Conservation (phyloP, 1,140 invertebrate species). For the Eurosta solidaginis region DNA sequence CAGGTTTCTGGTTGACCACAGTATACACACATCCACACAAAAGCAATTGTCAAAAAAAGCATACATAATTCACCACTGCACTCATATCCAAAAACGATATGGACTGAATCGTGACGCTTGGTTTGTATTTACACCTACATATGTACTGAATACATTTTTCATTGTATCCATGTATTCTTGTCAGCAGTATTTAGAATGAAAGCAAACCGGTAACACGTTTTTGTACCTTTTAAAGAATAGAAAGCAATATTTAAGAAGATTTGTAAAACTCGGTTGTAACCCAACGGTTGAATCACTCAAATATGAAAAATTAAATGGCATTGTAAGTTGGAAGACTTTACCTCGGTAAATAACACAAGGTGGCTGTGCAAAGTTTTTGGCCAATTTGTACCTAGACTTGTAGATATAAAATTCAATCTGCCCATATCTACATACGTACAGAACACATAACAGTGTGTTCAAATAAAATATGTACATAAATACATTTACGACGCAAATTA, state of each 20-base stretch:
- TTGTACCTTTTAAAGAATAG: not conserved
- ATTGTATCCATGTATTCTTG: not conserved
- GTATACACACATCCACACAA: not conserved
- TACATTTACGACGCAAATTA: too few relatives aligned
- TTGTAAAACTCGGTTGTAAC: not conserved
- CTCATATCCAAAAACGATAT: not conserved
- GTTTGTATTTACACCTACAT: too few relatives aligned
- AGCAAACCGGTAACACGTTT: not conserved
- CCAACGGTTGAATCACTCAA: conserved; percentile 5
- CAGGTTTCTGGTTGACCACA: not conserved
- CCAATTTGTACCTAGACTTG: too few relatives aligned
- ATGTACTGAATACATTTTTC: too few relatives aligned
- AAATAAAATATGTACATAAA: too few relatives aligned
- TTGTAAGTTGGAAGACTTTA: too few relatives aligned
- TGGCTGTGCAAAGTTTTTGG: too few relatives aligned
- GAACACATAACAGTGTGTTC: too few relatives aligned
- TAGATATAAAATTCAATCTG: too few relatives aligned
- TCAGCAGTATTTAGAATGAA: not conserved
- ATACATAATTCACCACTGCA: not conserved
- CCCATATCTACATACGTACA: too few relatives aligned
- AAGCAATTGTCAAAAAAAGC: not conserved
- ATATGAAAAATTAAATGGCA: not conserved
- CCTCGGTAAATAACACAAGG: too few relatives aligned
- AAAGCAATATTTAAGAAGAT: not conserved
- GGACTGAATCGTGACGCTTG: too few relatives aligned